These are phyloP conservation scores for Shinisaurus crocodilurus DNA, from an alignment of 2,113 vertebrate species.

Conservation along the genomic window DNA sequence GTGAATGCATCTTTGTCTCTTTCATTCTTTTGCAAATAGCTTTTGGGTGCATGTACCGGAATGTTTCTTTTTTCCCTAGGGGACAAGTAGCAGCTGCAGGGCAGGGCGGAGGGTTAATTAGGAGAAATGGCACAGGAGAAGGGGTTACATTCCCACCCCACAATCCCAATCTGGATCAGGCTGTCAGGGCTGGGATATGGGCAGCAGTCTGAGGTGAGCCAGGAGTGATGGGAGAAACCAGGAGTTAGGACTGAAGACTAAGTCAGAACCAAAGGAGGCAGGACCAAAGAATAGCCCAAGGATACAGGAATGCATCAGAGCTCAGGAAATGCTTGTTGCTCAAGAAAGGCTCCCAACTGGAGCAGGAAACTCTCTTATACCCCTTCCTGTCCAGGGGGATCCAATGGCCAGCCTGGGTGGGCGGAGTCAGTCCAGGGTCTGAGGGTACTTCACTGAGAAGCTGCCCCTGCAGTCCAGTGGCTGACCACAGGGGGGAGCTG, in stretches of 20 bases:
- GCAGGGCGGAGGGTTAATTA: neutral
- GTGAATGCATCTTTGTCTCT: too few species aligned
- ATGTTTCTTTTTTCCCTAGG: neutral
- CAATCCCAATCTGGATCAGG: neutral
- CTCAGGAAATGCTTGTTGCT: neutral
- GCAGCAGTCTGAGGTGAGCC: too few species aligned
- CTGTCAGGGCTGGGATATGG: neutral
- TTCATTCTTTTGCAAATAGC: too few species aligned
- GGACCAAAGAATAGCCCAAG: neutral
- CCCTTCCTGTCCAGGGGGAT: neutral
- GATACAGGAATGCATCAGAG: neutral
- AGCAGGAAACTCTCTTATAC: neutral
- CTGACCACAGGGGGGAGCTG: too few species aligned
- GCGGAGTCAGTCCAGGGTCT: neutral
- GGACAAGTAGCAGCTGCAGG: neutral
- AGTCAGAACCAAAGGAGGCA: neutral
- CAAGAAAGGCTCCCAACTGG: neutral
- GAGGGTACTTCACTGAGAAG: neutral
- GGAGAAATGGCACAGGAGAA: neutral
- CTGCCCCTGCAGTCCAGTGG: neutral
- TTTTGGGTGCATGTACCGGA: too few species aligned
- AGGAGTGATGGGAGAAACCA: neutral
- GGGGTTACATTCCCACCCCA: neutral
- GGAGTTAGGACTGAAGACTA: neutral
- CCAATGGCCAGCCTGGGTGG: neutral